Evolutionary conservation across 2,797 vertebrate genomes (phyloP).

Genomic region (Lacerta agilis): DNA sequence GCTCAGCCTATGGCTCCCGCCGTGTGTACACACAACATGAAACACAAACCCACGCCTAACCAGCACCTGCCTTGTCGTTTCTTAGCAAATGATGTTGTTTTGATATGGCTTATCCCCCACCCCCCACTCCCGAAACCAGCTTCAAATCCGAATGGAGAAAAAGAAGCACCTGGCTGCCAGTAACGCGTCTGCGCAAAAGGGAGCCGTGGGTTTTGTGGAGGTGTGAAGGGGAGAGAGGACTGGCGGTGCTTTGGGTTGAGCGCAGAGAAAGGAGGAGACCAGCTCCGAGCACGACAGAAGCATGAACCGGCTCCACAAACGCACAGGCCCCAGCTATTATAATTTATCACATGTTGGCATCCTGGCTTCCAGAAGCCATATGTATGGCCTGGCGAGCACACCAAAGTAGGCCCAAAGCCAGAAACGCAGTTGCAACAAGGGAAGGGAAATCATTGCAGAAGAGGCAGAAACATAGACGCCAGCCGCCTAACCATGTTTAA

Average conservation of each 20-base stretch:
- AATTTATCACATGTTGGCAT: neutral
- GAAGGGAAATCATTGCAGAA: neutral
- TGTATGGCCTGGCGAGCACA: neutral
- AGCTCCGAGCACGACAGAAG: neutral
- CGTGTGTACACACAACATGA: too few species aligned
- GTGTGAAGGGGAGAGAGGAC: neutral
- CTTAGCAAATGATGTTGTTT: too few species aligned
- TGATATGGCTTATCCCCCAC: too few species aligned
- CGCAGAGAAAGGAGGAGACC: neutral
- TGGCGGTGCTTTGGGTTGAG: neutral
- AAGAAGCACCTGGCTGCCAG: neutral
- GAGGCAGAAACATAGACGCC: neutral
- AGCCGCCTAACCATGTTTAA: neutral
- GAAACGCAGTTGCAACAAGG: neutral
- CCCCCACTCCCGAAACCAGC: too few species aligned
- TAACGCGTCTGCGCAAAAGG: neutral
- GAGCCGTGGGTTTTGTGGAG: neutral
- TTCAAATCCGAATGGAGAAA: too few species aligned
- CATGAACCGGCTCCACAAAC: neutral
- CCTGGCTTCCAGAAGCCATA: neutral
- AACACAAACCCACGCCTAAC: too few species aligned
- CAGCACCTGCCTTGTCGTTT: too few species aligned
- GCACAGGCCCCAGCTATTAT: neutral
- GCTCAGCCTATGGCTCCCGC: neutral
- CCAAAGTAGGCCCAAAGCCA: neutral